Percentiles rank a stretch among this genome's conserved stretches.
These are phyloP conservation scores for Campaea margaritaria DNA, from an alignment of 2,888 invertebrate species.

Conservation along the genomic window DNA sequence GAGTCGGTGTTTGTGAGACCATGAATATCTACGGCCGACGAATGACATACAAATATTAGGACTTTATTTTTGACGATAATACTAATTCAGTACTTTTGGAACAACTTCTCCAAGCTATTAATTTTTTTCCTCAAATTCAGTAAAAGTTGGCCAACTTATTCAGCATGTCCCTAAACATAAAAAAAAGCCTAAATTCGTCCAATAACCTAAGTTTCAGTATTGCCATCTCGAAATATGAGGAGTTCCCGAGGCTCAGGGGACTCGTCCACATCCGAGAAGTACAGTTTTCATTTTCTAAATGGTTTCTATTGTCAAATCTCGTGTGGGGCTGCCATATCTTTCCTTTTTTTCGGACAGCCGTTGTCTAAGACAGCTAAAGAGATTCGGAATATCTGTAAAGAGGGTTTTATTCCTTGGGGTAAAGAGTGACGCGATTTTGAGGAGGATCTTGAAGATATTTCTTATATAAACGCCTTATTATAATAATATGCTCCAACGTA, in stretches of 20 bases:
- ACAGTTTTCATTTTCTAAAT: conserved; percentile 35
- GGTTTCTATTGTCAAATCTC: conserved; percentile 25
- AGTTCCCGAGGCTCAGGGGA: conserved; percentile 15
- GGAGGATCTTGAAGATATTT: too few relatives aligned
- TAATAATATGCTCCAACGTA: too few relatives aligned
- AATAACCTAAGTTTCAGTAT: conserved; percentile 3
- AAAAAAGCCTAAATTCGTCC: not conserved
- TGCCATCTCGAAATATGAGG: conserved; percentile 22
- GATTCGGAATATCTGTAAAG: conserved; percentile 6
- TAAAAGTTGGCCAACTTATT: not conserved
- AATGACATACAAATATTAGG: too few relatives aligned
- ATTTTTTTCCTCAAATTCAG: too few relatives aligned
- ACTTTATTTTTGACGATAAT: too few relatives aligned
- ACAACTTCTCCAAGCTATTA: too few relatives aligned
- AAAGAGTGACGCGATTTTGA: not conserved
- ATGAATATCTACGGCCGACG: too few relatives aligned
- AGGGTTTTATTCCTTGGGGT: conserved; percentile 16
- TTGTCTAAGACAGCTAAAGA: conserved; percentile 9
- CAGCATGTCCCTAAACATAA: too few relatives aligned
- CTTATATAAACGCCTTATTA: too few relatives aligned
- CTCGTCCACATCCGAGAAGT: conserved; percentile 17
- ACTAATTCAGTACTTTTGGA: too few relatives aligned
- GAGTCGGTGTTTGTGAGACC: too few relatives aligned
- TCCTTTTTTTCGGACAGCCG: conserved; percentile 8
- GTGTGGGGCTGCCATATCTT: conserved; percentile 17